These are phyloP conservation scores for Drosophila pegasa DNA, from an alignment of 2,888 invertebrate genomes.

Conservation along the genomic window DNA sequence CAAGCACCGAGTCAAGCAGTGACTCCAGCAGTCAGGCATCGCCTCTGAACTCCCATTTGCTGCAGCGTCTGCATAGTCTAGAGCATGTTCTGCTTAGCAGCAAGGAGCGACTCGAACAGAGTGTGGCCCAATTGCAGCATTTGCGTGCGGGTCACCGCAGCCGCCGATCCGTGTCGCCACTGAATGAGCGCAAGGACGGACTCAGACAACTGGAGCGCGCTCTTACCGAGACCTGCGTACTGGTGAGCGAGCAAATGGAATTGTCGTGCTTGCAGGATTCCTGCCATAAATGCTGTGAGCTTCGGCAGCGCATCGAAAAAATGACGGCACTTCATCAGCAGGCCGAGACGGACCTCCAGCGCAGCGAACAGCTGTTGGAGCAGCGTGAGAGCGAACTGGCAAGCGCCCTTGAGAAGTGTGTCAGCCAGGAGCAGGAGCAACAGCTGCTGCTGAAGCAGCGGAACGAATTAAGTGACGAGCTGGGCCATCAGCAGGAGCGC, in stretches of 20 bases:
- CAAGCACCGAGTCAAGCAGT: constrained; percentile 84
- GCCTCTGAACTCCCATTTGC: constrained; percentile 86
- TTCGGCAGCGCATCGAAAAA: constrained; percentile 86
- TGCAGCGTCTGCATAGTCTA: constrained; percentile 87
- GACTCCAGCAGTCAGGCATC: constrained; percentile 54
- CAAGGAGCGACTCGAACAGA: constrained; percentile 89
- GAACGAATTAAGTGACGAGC: constrained; percentile 86
- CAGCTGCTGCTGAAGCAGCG: constrained; percentile 83
- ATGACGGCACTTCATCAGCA: constrained; percentile 84
- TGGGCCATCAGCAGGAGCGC: constrained; percentile 88
- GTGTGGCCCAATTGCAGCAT: constrained; percentile 87
- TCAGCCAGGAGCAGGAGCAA: constrained; percentile 83
- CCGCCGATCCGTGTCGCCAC: constrained; percentile 88
- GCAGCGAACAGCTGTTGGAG: constrained; percentile 81
- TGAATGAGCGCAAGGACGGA: constrained; percentile 88
- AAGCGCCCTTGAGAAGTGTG: constrained; percentile 82
- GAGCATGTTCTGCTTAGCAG: constrained; percentile 88
- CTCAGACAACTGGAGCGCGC: constrained; percentile 88
- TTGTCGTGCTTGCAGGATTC: constrained; percentile 86
- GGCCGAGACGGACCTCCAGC: constrained; percentile 77
- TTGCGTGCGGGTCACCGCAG: constrained; percentile 87
- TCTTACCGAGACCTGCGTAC: constrained; percentile 87
- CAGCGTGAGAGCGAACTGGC: constrained; percentile 82
- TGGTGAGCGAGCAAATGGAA: constrained; percentile 83
- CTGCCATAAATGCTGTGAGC: constrained; percentile 86